Base-by-base conservation (phyloP, 2,888 invertebrate genomes). In the Unio pictorum region DNA sequence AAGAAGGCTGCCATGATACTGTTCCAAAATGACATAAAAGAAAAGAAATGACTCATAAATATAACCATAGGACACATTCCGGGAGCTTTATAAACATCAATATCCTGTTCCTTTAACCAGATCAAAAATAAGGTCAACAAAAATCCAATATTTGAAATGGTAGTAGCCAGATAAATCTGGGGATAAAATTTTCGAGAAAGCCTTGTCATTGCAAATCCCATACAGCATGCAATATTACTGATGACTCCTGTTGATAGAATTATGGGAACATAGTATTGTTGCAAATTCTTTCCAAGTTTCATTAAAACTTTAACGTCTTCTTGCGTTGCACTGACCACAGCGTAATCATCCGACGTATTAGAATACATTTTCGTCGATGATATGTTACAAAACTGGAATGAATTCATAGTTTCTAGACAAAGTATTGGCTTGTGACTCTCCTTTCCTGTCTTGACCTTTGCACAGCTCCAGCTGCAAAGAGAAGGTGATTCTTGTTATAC, bases 1-100 rank as follows among this genome's bases (percentile, higher is more conserved):
- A 78, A 59, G 34, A 76, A 73, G 34, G 80, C 76, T 11, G 76
- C 79, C 15, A 75, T 73, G 54, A 80, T 71, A 59, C 78, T 78
- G 60, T 71, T 63, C 81, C 83, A 81, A 34, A 82, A 76, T 1
- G 83, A 77, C 34, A 84, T 68, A 64, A 83, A 83, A 0, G 82
- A 80, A 64, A 83, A 84, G 69, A 82, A 83, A 67, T 84, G 83
- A 17, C 81, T 83, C 66, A 74, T 76, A 64, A 83, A 84, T 23
- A 83, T 75, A 28, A 78, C 74, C 62, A 83, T 74, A 63, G 82
- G 84, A 64, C 83, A 84, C n/a, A 84, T 69, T 11, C 84, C 84
- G 0, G 84, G 82, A 0, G 75, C 81, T 11, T 59, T 63, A 67
- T 82, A 84, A 7, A 83, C 76, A 55, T 81, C 79, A n/a, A 83